Evolutionary conservation across 2,888 invertebrate genomes (phyloP).

Genomic region (Drosophila ezoana): DNA sequence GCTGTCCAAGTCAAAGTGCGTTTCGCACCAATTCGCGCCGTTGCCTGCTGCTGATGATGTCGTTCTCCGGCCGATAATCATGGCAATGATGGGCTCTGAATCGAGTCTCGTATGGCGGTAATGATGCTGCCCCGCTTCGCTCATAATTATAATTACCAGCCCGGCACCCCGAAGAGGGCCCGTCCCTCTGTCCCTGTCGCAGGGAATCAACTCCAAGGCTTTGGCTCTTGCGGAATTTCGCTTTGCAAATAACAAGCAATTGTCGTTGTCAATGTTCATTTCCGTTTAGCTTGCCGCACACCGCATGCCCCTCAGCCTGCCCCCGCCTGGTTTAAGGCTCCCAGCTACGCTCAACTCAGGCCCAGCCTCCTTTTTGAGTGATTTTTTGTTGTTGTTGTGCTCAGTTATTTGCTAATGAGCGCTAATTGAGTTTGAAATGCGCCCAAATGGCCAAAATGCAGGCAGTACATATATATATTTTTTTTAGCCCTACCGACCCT

Average conservation of each 20-base stretch:
- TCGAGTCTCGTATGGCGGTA: conserved; percentile 64
- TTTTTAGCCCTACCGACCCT: not conserved
- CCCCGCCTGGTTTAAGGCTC: conserved; percentile 36
- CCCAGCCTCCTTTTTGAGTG: conserved; percentile 52
- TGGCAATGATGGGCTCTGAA: conserved; percentile 73
- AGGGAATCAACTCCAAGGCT: conserved; percentile 37
- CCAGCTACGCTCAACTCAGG: conserved; percentile 5
- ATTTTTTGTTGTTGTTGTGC: conserved; percentile 40
- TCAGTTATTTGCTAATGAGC: conserved; percentile 76
- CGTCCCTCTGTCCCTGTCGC: not conserved
- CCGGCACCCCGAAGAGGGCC: conserved; percentile 16
- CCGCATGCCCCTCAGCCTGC: not conserved
- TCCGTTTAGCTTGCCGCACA: conserved; percentile 68
- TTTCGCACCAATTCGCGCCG: conserved; percentile 74
- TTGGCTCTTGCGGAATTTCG: conserved; percentile 63
- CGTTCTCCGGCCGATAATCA: conserved; percentile 71
- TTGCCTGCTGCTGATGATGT: conserved; percentile 64
- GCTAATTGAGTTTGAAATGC: conserved; percentile 78
- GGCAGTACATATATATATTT: conserved; percentile 1
- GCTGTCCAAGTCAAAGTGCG: conserved; percentile 76
- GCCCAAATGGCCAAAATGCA: conserved; percentile 64
- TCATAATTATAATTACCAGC: conserved; percentile 77
- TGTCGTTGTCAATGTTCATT: conserved; percentile 83
- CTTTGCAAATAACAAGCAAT: conserved; percentile 83
- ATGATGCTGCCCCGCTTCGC: conserved; percentile 67